Base-by-base conservation (phyloP, 2,113 vertebrate genomes). In the Misgurnus anguillicaudatus region DNA sequence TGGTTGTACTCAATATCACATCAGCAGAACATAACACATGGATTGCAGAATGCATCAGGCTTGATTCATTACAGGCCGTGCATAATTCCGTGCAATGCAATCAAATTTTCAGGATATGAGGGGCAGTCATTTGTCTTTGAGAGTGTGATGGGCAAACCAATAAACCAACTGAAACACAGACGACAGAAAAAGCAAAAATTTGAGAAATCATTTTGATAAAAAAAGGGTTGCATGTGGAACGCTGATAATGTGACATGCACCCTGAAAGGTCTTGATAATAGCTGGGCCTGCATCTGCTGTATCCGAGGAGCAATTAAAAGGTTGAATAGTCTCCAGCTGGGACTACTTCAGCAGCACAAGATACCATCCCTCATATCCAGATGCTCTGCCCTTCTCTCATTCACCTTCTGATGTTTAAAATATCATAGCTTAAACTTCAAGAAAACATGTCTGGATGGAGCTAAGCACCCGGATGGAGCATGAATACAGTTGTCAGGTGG, bases 291-390 rank as follows among this genome's bases (percentile, higher is more conserved):
- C 41, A 13, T 69, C 62, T 51, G 48, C 6, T 62, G 72, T 19
- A 73, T 73, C 55, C 45, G 55, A 73, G 11, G 4, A 61, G 74
- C 31, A 75, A 55, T 47, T 66, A 58, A 36, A 51, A 60, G 38
- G 14, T 19, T 76, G 60, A 80, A 66, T 60, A 0, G 45, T 63
- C 10, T 60, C 36, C 47, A 80, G 31, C 53, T 55, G 45, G 5
- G 41, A 3, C 39, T 24, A 17, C n/a, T 39, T 71, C 66, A 69
- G 21, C 36, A 58, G 66, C 17, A 6, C 14, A 67, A 7, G 42
- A 64, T 68, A 24, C 7, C 13, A 65, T 65, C 69, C 4, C 70
- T 77, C 63, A 73, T 58, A n/a, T 62, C 53, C 79, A 74, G 19
- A 48, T 81, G 68, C 19, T 66, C 14, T 77, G 8, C 5, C 63